Evolutionary conservation across 2,888 invertebrate species (phyloP).

Genomic region (Sepioteuthis lessoniana): DNA sequence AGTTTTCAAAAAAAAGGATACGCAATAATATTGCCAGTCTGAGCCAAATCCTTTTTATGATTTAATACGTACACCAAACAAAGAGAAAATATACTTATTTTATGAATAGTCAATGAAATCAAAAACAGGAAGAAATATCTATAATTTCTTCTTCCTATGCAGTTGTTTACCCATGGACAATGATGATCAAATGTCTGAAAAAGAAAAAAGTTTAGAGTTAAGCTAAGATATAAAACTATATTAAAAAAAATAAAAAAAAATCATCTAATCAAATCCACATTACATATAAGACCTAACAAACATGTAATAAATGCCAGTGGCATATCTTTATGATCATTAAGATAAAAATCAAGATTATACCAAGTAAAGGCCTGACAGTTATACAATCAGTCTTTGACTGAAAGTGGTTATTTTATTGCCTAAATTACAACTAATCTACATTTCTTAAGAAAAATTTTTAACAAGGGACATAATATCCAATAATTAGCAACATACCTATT

Average conservation of each 20-base stretch:
- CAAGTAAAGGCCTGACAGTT: too few relatives aligned
- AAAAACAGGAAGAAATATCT: constrained; percentile 99
- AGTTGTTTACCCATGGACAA: constrained; percentile 80
- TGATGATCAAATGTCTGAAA: constrained; percentile 99
- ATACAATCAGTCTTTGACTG: too few relatives aligned
- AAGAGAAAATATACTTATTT: constrained; percentile 96
- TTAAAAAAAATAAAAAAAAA: background rate
- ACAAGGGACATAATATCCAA: too few relatives aligned
- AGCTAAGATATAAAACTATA: too few relatives aligned
- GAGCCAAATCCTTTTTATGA: constrained; percentile 86
- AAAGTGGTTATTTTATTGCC: too few relatives aligned
- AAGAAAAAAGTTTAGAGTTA: constrained; percentile 57
- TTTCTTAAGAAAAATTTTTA: too few relatives aligned
- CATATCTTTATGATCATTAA: too few relatives aligned
- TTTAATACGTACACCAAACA: constrained; percentile 93
- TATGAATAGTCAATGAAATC: constrained; percentile 95
- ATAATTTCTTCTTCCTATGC: constrained; percentile 95
- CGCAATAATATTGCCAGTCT: constrained; percentile 77
- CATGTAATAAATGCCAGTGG: too few relatives aligned
- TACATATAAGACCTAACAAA: background rate
- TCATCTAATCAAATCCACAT: background rate
- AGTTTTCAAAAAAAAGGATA: constrained; percentile 68
- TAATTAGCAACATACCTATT: too few relatives aligned
- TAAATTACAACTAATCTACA: too few relatives aligned
- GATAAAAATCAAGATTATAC: too few relatives aligned